These are phyloP conservation scores for Drosophila oshimai DNA, from an alignment of 1,140 invertebrate species.

Conservation along the genomic window DNA sequence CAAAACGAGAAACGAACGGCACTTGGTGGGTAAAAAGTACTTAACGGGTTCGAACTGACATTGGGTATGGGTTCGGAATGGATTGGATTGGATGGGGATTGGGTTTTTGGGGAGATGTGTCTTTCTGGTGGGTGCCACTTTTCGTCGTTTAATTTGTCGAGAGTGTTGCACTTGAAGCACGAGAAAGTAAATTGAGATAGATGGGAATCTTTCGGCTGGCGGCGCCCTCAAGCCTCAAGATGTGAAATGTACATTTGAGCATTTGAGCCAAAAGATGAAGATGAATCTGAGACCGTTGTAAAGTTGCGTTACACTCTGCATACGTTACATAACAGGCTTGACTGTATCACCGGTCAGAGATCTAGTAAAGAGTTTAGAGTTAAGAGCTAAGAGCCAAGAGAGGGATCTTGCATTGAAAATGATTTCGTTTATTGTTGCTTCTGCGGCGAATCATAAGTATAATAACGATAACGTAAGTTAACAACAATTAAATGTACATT, in stretches of 20 bases:
- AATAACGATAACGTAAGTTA: conserved; percentile 71
- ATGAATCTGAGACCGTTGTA: conserved; percentile 16
- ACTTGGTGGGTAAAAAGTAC: conserved; percentile 44
- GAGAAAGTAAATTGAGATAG: conserved; percentile 74
- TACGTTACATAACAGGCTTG: conserved; percentile 15
- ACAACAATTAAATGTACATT: conserved; percentile 79
- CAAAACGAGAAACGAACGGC: conserved; percentile 40
- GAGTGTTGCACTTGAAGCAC: conserved; percentile 72
- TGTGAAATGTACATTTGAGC: conserved; percentile 28
- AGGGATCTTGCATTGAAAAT: conserved; percentile 66
- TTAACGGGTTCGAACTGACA: conserved; percentile 62
- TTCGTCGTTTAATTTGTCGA: conserved; percentile 72
- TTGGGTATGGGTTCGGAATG: conserved; percentile 44
- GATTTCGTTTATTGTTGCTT: conserved; percentile 58
- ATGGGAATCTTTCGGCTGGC: conserved; percentile 27
- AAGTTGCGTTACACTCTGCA: conserved; percentile 30
- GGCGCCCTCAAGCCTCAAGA: conserved; percentile 23
- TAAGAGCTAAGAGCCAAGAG: not conserved
- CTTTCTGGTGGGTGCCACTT: conserved; percentile 68
- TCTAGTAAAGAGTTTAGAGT: conserved; percentile 10
- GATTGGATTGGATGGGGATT: conserved; percentile 26
- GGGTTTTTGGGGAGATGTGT: conserved; percentile 2
- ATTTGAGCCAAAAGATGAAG: conserved; percentile 9
- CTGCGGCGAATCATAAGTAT: conserved; percentile 68
- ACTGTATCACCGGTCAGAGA: conserved; percentile 11